Percentiles rank a stretch among this genome's conserved stretches.
Conservation (phyloP, 2,888 invertebrate genomes). For the Salpingus planirostris region DNA sequence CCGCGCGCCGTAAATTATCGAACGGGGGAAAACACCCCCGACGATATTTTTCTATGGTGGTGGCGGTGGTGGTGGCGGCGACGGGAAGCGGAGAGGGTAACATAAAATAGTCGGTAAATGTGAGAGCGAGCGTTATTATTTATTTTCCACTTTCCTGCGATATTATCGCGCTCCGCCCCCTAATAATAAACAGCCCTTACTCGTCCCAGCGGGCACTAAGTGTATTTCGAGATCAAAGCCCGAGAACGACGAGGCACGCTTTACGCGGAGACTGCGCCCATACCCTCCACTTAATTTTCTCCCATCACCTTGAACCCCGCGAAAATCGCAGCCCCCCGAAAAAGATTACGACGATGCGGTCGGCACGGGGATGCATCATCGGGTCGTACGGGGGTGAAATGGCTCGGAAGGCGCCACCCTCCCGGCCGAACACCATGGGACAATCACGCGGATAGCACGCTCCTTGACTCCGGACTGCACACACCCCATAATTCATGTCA, state of each 20-base stretch:
- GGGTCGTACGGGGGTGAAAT: constrained; percentile 14
- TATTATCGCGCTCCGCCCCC: constrained; percentile 31
- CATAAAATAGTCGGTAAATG: no score
- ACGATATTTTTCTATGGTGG: no score
- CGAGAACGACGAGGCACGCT: constrained; percentile 20
- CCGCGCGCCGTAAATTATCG: no score
- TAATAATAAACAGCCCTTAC: constrained; percentile 32
- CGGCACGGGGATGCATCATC: no score
- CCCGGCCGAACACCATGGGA: constrained; percentile 15
- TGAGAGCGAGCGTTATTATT: constrained; percentile 24
- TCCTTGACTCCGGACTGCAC: constrained; percentile 25
- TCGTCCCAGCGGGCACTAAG: constrained; percentile 40
- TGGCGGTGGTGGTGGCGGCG: no score
- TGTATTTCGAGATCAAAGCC: constrained; percentile 42
- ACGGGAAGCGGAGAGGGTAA: no score
- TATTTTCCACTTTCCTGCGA: constrained; percentile 30
- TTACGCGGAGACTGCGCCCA: constrained; percentile 6
- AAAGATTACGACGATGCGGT: no score
- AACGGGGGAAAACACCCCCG: no score
- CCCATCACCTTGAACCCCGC: no score
- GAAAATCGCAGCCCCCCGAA: no score
- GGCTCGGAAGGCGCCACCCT: constrained; percentile 17
- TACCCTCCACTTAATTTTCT: constrained; percentile 14
- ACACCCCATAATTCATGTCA: constrained; percentile 29
- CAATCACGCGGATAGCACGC: constrained; percentile 19